Evolutionary conservation across 2,113 vertebrate species (phyloP), one percentile per base, ranked within the genome.

Genomic region (Tragulus kanchil): DNA sequence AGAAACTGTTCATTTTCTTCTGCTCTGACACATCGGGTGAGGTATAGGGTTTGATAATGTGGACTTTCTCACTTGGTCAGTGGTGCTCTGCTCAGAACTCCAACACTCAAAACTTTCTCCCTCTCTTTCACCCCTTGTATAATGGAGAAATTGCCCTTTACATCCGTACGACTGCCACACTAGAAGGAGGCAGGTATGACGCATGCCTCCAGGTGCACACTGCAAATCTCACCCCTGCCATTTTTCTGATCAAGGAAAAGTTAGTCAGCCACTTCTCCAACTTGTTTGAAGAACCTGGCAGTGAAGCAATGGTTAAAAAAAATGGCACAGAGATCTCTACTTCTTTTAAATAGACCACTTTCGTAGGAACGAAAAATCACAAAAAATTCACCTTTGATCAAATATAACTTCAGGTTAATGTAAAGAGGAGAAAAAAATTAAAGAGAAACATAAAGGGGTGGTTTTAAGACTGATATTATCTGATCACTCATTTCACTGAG

Each of bases 271-370:
- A 77, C 25, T 61, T 78, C 26, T 84, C 56, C 4, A 50, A 92
- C 48, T 50, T 82, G 36, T 59, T 65, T 90, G 36, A 86, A 26
- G 61, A 54, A 50, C 21, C 9, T 59, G 59, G 86, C 62, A 89
- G 45, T 11, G 71, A 90, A 89, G 42, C n/a, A 94, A 52, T 31
- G 6, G 4, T 52, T 42, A 90, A 1, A 26, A 26, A 15, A 54
- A 75, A 67, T 31, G 58, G 42, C 23, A 81, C 19, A 6, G 26
- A 71, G 3, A 75, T 54, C 58, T 61, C 85, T 71, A 78, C 48
- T 96, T 58, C 8, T 75, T 81, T 75, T 67, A 52, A 97, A 94
- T 84, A 58, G 26, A 48, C 12, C 64, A 48, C 16, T 90, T 94
- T 85, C 17, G 61, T 89, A 82, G 83, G 65, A 52, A 81, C 19